These are phyloP conservation scores for Choreutis nemorana DNA, from an alignment of 2,888 invertebrate species.

Conservation along the genomic window DNA sequence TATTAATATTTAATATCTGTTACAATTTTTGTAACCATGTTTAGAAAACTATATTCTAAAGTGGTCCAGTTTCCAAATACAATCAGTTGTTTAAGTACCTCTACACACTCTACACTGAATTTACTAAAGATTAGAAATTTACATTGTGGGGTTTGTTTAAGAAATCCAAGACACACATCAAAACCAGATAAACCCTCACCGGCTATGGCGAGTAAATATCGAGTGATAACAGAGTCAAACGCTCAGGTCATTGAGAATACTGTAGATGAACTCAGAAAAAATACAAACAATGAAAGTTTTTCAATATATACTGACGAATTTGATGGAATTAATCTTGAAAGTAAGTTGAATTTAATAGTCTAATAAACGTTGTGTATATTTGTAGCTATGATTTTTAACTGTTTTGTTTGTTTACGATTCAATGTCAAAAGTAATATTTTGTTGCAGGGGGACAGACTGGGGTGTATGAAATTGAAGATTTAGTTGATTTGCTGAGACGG, in stretches of 20 bases:
- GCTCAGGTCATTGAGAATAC: slow-evolving; percentile 75
- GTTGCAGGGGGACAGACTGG: slow-evolving; percentile 80
- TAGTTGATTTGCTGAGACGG: slow-evolving; percentile 76
- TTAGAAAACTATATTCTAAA: no score
- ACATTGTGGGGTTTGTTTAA: slow-evolving; percentile 37
- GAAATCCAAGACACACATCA: slow-evolving; percentile 38
- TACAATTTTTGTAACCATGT: no score
- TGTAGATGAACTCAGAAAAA: slow-evolving; percentile 77
- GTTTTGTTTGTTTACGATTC: not conserved
- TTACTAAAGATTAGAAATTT: slow-evolving; percentile 35
- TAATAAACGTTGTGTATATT: slow-evolving; percentile 1
- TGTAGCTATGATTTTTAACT: slow-evolving; percentile 1
- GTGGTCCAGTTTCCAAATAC: no score
- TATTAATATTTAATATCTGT: no score
- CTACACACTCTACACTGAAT: no score
- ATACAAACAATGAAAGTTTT: no score
- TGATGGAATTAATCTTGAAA: slow-evolving; percentile 65
- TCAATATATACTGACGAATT: slow-evolving; percentile 66
- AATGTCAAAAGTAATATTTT: slow-evolving; percentile 2
- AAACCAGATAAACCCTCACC: slow-evolving; percentile 44
- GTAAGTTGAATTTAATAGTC: slow-evolving; percentile 38
- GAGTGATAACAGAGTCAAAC: slow-evolving; percentile 76
- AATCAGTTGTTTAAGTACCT: no score
- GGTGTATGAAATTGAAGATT: slow-evolving; percentile 88
- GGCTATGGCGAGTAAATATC: slow-evolving; percentile 68